phyloP scores from a whole-genome alignment of 1,140 invertebrate genomes.

The Diuraphis noxia region DNA sequence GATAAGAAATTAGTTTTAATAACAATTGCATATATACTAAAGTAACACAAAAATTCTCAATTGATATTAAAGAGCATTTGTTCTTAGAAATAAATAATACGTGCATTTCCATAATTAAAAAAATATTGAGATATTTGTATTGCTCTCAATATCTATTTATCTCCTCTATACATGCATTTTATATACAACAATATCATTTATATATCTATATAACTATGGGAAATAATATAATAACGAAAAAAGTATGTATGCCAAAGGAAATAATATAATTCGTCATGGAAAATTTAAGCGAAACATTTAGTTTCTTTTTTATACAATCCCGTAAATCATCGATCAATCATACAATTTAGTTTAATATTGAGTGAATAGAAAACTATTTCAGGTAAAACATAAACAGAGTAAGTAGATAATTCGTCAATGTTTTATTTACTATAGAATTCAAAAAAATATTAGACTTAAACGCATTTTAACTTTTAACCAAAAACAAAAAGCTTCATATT shows the following conservation, averaged over 20 bases:
- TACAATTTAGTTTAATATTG: constrained; percentile 11
- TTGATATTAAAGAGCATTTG: background rate
- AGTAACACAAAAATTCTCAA: background rate
- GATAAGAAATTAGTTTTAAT: background rate
- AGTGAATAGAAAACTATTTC: background rate
- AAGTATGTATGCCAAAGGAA: constrained; percentile 20
- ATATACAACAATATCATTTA: background rate
- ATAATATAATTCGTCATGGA: constrained; percentile 34
- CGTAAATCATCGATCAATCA: background rate
- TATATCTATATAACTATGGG: background rate
- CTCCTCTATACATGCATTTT: background rate
- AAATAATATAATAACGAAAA: background rate
- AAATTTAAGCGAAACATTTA: constrained; percentile 26
- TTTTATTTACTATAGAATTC: background rate
- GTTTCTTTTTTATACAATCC: background rate
- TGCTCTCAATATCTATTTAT: background rate
- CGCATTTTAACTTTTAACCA: background rate
- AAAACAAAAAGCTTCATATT: background rate
- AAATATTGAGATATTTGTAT: background rate
- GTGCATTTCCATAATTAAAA: background rate
- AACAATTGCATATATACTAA: no score
- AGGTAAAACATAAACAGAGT: background rate
- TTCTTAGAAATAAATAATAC: background rate
- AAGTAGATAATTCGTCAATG: background rate
- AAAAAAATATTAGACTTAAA: background rate